phyloP scores from a whole-genome alignment of 2,113 vertebrate species.

The Macquaria ambigua region DNA sequence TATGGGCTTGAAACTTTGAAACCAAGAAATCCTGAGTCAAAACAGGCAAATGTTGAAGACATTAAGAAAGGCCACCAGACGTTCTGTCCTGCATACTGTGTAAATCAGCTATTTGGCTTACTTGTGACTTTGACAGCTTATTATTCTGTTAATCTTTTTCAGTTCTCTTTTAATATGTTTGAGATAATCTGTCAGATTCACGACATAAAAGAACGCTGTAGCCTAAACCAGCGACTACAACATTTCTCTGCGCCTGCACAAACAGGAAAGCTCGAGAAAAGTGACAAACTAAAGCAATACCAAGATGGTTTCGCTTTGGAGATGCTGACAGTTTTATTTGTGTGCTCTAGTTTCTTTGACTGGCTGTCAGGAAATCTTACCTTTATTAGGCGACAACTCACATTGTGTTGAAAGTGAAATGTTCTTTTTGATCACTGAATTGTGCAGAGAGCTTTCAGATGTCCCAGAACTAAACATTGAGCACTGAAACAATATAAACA shows the following conservation, averaged over 20 bases:
- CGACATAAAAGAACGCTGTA: not conserved
- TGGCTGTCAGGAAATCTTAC: slow-evolving; percentile 31
- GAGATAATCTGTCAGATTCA: slow-evolving; percentile 10
- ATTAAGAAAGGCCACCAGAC: not conserved
- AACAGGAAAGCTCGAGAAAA: not conserved
- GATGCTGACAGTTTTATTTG: slow-evolving; percentile 25
- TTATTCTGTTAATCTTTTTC: not conserved
- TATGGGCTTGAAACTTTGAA: not conserved
- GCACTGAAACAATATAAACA: no score
- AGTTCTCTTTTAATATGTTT: not conserved
- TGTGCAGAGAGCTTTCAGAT: slow-evolving; percentile 11
- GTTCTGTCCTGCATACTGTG: not conserved
- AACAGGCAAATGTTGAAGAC: not conserved
- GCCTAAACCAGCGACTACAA: not conserved
- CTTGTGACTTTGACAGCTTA: not conserved
- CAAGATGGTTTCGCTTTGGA: slow-evolving; percentile 8
- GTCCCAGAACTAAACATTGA: slow-evolving; percentile 1
- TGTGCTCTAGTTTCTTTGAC: slow-evolving; percentile 40
- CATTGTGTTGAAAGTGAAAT: slow-evolving; percentile 28
- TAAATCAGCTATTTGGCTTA: not conserved
- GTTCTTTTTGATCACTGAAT: slow-evolving; percentile 33
- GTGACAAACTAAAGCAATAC: slow-evolving; percentile 1
- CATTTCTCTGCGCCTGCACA: not conserved
- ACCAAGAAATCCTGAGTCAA: not conserved
- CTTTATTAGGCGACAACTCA: slow-evolving; percentile 27